These are phyloP conservation scores for Eonycteris spelaea DNA, from an alignment of 2,113 vertebrate species.

Conservation along the genomic window DNA sequence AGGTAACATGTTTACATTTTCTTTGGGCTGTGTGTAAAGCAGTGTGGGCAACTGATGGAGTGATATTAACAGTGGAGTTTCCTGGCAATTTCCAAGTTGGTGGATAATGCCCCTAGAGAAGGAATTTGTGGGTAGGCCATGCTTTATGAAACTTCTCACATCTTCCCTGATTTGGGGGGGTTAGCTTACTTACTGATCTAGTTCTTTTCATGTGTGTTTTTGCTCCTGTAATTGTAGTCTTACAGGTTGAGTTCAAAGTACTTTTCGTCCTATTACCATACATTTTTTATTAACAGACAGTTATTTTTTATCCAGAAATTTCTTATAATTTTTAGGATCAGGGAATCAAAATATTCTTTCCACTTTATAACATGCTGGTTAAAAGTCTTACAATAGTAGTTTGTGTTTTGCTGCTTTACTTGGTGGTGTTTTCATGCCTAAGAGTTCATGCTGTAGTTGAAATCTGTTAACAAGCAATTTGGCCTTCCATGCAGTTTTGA, in stretches of 20 bases:
- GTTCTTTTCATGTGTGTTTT: background rate
- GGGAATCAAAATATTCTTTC: background rate
- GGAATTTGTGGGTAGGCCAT: background rate
- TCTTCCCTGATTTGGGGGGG: no score
- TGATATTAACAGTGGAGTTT: background rate
- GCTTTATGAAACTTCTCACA: background rate
- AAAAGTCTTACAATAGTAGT: background rate
- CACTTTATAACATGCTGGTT: background rate
- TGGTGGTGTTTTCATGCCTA: background rate
- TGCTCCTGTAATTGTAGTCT: background rate
- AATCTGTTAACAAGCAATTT: background rate
- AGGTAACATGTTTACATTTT: background rate
- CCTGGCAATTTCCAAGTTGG: background rate
- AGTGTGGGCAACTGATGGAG: background rate
- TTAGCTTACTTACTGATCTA: background rate
- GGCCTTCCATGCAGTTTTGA: background rate
- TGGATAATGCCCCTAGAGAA: background rate
- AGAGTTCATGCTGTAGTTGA: background rate
- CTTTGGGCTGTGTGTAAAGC: background rate
- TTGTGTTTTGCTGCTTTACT: background rate
- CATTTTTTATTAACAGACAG: background rate
- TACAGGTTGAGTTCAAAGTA: background rate
- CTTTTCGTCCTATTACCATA: background rate
- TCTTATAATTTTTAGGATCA: background rate
- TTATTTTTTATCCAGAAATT: background rate